Evolutionary conservation across 2,888 invertebrate species (phyloP), one percentile per base, ranked within the genome.

Genomic region (Polyploca ridens): DNA sequence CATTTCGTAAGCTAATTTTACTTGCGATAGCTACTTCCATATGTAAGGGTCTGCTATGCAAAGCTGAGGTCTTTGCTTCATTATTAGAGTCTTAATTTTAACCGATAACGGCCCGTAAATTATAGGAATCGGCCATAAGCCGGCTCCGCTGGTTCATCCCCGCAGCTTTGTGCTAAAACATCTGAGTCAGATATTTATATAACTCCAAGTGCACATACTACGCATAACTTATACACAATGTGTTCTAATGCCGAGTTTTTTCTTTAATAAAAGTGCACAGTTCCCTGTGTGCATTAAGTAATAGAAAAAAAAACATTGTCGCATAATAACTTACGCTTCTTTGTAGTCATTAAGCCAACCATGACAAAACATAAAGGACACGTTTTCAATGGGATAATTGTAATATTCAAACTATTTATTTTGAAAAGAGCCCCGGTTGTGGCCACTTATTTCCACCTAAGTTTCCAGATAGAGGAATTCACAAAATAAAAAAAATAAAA

Each of bases 221-320:
- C 13, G 60, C 41, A 60, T 60, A 60, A 41, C 19, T 59, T 33
- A 33, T 38, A n/a, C n/a, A 59, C 59, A 35, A 59, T 59, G 59
- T 59, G 59, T 16, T 33, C 59, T 58, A 33, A 33, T 58, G 33
- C 3, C 6, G 6, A 38, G 35, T 58, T 58, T 58, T 59, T 59
- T 59, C 33, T 59, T 38, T 16, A 59, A 38, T 59, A 59, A 38
- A 59, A 16, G 59, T 35, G 5, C 2, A 27, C 59, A 35, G 49
- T 16, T 49, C 49, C 49, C 16, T 49, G 16, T 35, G n/a, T 59
- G 59, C 33, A 59, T 13, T 58, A 58, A n/a, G 35, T 60, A 11
- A 60, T 60, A 38, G 8, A 60, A 35, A 41, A 41, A 41, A 41
- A 60, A 60, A 19, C 19, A 19, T 38, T 38, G 60, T 38, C 35